phyloP scores from a whole-genome alignment of 2,113 vertebrate species.

The Cettia cetti region DNA sequence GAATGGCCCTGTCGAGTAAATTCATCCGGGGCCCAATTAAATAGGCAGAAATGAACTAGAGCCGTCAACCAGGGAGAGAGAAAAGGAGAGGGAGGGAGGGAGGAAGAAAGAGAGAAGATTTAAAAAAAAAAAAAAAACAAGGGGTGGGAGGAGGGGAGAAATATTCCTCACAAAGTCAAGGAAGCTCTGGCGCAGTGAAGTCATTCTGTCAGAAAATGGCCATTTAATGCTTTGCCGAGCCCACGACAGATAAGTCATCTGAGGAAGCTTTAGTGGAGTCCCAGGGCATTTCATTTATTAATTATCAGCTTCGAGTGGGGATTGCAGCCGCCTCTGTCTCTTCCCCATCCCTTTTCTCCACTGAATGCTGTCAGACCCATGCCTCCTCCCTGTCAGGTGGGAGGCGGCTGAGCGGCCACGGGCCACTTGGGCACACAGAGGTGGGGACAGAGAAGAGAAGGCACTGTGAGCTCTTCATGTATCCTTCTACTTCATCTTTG shows the following conservation, averaged over 20 bases:
- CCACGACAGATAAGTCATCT: slow-evolving; percentile 87
- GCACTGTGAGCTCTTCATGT: background rate
- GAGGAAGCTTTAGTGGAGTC: slow-evolving; percentile 78
- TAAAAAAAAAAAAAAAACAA: background rate
- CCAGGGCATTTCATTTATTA: slow-evolving; percentile 87
- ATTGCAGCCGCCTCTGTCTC: slow-evolving; percentile 43
- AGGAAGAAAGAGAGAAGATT: slow-evolving; percentile 61
- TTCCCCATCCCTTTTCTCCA: slow-evolving; percentile 2
- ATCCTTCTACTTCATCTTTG: background rate
- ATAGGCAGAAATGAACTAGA: slow-evolving; percentile 85
- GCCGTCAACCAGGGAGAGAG: slow-evolving; percentile 80
- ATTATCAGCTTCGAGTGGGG: slow-evolving; percentile 77
- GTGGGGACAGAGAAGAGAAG: background rate
- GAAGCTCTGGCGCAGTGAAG: slow-evolving; percentile 75
- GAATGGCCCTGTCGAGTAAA: slow-evolving; percentile 99
- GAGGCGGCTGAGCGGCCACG: background rate
- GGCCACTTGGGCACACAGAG: background rate
- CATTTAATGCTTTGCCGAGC: slow-evolving; percentile 91
- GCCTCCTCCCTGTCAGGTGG: slow-evolving; percentile 53
- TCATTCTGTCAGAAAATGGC: slow-evolving; percentile 91
- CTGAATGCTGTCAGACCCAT: slow-evolving; percentile 56
- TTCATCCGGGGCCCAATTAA: slow-evolving; percentile 99
- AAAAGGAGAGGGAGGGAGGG: slow-evolving; percentile 43
- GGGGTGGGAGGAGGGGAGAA: slow-evolving; percentile 61
- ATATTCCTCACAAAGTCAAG: slow-evolving; percentile 73